Evolutionary conservation across 2,888 invertebrate species (phyloP).

Genomic region (Periphyllus acericola): DNA sequence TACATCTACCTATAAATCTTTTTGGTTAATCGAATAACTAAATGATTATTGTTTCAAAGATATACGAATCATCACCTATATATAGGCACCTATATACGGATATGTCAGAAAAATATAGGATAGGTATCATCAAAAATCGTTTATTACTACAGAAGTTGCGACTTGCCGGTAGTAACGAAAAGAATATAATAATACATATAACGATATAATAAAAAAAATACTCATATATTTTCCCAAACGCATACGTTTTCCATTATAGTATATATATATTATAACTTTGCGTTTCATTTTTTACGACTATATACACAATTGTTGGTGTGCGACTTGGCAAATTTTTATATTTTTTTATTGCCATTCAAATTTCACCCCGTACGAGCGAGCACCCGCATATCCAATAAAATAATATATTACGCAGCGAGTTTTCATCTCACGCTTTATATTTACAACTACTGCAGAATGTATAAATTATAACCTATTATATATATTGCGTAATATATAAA

Average conservation of each 20-base stretch:
- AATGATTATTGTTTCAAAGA: too few species aligned
- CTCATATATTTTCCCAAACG: slow-evolving; percentile 7
- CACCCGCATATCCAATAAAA: neutral
- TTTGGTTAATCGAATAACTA: too few species aligned
- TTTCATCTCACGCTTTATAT: too few species aligned
- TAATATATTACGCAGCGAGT: neutral
- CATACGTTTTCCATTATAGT: neutral
- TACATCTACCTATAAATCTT: too few species aligned
- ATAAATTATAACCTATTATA: too few species aligned
- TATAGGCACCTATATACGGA: too few species aligned
- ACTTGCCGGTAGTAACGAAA: neutral
- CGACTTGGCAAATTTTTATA: neutral
- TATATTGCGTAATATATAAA: too few species aligned
- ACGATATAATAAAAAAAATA: neutral
- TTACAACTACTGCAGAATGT: too few species aligned
- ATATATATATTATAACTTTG: neutral
- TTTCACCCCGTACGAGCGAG: neutral
- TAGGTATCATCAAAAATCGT: slow-evolving; percentile 6
- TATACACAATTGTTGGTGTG: neutral
- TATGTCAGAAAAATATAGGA: too few species aligned
- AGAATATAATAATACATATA: neutral
- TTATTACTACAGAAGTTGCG: neutral
- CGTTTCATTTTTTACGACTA: neutral
- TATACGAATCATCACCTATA: too few species aligned
- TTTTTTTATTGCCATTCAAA: neutral